Evolutionary conservation across 2,888 invertebrate genomes (phyloP).

Genomic region (Geophilus truncorum): DNA sequence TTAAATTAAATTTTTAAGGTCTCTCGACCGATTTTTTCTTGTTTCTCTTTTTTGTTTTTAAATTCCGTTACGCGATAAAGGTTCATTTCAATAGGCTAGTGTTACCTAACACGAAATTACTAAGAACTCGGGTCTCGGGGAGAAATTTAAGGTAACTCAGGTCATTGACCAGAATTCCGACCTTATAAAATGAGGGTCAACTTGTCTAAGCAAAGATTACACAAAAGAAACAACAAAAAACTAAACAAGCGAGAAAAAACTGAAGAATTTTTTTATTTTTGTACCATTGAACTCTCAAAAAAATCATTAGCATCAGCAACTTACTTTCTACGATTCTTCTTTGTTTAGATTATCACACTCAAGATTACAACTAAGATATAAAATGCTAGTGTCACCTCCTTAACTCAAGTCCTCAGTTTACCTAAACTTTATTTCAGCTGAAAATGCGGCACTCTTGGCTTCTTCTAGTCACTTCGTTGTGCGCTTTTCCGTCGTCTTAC

Average conservation of each 20-base stretch:
- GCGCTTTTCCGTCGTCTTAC: neutral
- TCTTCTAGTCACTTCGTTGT: neutral
- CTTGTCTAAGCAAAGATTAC: constrained; percentile 21
- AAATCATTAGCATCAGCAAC: neutral
- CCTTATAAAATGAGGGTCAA: constrained; percentile 13
- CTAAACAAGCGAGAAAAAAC: neutral
- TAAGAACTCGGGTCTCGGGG: neutral
- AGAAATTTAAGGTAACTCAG: constrained; percentile 1
- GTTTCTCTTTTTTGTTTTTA: neutral
- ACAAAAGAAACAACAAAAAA: neutral
- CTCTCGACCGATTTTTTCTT: no score
- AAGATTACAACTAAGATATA: constrained; percentile 10
- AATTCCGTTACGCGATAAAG: neutral
- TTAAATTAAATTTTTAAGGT: neutral
- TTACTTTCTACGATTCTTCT: neutral
- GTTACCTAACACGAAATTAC: neutral
- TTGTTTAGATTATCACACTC: neutral
- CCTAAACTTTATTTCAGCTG: neutral
- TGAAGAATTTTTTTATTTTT: neutral
- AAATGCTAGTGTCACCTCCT: neutral
- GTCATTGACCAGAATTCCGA: constrained; percentile 13
- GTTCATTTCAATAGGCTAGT: constrained; percentile 5
- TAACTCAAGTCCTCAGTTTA: neutral
- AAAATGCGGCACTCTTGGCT: neutral
- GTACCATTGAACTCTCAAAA: neutral